A percentile compares a stretch with the other conserved stretches of the same genome.
phyloP scores from a whole-genome alignment of 2,113 vertebrate genomes.

The Dinomys branickii region DNA sequence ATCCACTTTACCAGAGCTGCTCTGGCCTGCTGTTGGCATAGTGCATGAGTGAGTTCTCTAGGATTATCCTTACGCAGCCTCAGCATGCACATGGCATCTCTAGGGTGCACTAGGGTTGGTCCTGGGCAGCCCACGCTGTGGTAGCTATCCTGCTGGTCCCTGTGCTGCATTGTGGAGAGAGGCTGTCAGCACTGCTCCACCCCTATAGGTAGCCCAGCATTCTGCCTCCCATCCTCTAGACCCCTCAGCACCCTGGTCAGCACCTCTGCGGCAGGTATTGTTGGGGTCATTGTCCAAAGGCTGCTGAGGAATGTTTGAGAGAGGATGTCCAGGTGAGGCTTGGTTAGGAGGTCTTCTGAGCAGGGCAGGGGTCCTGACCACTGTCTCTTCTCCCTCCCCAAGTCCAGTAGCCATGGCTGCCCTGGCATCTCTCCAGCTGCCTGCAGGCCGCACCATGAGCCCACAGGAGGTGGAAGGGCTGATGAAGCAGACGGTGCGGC shows the following conservation, averaged over 20 bases:
- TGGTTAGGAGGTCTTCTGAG: constrained; percentile 69
- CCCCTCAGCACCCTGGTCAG: not conserved
- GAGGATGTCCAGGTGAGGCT: not conserved
- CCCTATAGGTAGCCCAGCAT: not conserved
- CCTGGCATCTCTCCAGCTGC: constrained; percentile 92
- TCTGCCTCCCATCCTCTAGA: not conserved
- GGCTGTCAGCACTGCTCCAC: not conserved
- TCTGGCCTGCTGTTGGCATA: not conserved
- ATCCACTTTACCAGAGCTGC: not conserved
- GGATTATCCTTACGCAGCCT: not conserved
- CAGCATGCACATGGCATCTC: no score
- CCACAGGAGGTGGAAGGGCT: constrained; percentile 93
- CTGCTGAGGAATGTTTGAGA: not conserved
- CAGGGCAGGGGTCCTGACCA: constrained; percentile 36
- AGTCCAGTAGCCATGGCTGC: constrained; percentile 86
- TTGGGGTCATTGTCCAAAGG: not conserved
- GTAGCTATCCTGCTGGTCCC: not conserved
- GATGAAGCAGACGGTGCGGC: constrained; percentile 93
- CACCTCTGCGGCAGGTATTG: not conserved
- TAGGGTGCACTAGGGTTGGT: not conserved
- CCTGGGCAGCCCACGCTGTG: not conserved
- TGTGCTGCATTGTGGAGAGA: not conserved
- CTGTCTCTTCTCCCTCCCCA: constrained; percentile 2
- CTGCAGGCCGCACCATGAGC: constrained; percentile 94
- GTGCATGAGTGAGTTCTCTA: not conserved